phyloP scores from a whole-genome alignment of 1,140 invertebrate genomes.

The Heliconius hermathena region DNA sequence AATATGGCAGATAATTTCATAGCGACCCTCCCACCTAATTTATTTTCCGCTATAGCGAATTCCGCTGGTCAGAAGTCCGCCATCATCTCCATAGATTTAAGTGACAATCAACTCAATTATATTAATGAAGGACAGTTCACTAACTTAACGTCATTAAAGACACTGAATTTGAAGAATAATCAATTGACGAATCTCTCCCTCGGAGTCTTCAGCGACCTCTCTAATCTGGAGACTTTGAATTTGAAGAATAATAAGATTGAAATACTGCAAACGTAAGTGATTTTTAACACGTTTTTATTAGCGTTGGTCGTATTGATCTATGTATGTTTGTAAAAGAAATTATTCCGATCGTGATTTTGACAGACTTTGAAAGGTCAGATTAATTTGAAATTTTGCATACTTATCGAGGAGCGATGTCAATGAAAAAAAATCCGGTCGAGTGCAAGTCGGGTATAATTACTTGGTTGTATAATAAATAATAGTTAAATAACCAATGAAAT shows the following conservation, averaged over 20 bases:
- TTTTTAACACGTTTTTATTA: neutral
- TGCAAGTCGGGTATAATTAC: no score
- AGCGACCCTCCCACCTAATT: neutral
- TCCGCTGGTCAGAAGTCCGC: neutral
- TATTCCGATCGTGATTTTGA: no score
- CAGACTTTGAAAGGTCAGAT: no score
- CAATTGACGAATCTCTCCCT: neutral
- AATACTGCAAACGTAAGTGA: neutral
- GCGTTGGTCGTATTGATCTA: no score
- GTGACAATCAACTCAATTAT: neutral
- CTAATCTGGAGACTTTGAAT: neutral
- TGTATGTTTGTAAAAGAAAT: no score
- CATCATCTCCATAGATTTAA: neutral
- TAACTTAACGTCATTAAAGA: neutral
- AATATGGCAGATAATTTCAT: neutral
- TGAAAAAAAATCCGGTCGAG: no score
- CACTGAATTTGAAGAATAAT: neutral
- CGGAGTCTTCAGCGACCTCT: neutral
- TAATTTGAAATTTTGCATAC: no score
- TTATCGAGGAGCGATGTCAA: no score
- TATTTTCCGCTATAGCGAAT: neutral
- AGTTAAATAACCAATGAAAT: no score
- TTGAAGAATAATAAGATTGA: neutral
- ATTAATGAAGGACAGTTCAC: neutral
- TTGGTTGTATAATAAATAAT: no score